Evolutionary conservation across 1,140 invertebrate species (phyloP).

Genomic region (Halictus rubicundus): DNA sequence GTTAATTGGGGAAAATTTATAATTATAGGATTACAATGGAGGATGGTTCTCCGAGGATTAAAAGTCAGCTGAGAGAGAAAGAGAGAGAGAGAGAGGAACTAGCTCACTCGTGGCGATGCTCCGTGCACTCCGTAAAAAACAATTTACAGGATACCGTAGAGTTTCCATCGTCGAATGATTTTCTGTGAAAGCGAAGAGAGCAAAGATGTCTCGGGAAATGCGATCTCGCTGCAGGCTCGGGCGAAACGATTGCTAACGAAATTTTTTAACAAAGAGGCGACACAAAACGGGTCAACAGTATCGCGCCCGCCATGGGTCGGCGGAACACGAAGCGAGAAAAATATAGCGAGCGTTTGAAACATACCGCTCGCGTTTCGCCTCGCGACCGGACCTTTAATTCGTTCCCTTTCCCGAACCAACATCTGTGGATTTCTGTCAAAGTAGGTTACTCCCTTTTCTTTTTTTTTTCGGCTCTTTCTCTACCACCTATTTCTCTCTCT

Average conservation of each 20-base stretch:
- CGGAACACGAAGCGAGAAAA: neutral
- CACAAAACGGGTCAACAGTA: neutral
- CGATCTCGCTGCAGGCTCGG: neutral
- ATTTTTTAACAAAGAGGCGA: constrained; percentile 3
- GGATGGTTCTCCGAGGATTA: too few relatives aligned
- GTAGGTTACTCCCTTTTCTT: neutral
- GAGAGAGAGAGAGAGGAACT: too few relatives aligned
- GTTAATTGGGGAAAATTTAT: too few relatives aligned
- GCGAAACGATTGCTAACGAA: constrained; percentile 15
- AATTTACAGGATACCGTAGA: neutral
- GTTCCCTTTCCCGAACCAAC: neutral
- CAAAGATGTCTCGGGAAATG: neutral
- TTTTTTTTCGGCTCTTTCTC: neutral
- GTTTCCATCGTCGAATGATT: neutral
- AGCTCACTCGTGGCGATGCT: neutral
- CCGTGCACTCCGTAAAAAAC: neutral
- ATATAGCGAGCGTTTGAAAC: neutral
- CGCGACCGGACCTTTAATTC: neutral
- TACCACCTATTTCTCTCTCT: too few relatives aligned
- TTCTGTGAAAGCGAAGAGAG: neutral
- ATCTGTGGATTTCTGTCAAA: neutral
- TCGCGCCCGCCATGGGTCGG: neutral
- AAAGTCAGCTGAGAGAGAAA: too few relatives aligned
- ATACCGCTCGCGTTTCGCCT: neutral
- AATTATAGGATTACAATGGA: too few relatives aligned